Evolutionary conservation across 2,888 invertebrate genomes (phyloP), one percentile per base, ranked within the genome.

Genomic region (Oscheius myriophilus): DNA sequence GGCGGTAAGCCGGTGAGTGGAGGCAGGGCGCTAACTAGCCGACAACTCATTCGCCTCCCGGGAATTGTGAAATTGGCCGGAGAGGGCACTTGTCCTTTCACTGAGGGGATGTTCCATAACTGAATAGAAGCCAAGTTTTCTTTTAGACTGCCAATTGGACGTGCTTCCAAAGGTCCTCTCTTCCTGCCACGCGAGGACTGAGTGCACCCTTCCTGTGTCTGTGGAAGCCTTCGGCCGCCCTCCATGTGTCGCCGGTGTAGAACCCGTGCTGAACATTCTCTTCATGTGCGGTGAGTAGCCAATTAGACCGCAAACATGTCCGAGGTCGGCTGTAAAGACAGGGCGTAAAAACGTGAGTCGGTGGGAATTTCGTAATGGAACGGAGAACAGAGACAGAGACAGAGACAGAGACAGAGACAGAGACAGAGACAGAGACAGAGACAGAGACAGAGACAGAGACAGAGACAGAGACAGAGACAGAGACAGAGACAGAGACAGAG

Each of bases 251-350:
- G 59, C 75, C 9, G 86, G 82, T 16, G 85, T 87, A 45, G 79
- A 78, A 39, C 87, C 87, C 81, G 88, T 87, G 77, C 86, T 88
- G 67, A 84, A 82, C 69, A 84, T 88, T 64, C 84, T 87, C 64
- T 88, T 87, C 80, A 84, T 87, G 61, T 88, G 88, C 83, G 87
- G 88, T 88, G 75, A 82, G 87, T 42, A 21, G 57, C 43, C 33
- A 43, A 33, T n/a, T n/a, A 39, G 33, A 26, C 54, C 21, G 54
- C 54, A 54, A 54, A 54, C 23, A 54, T 54, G 26, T 54, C 33
- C 54, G 54, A 54, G 54, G 54, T 54, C 54, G 54, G 43, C 43
- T 33, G 33, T 33, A 33, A 33, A 33, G 33, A 33, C 4, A 33
- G 33, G 33, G 9, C 33, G 33, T 33, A 33, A 33, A 33, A 33